These are phyloP conservation scores for Autographa gamma DNA, from an alignment of 2,888 invertebrate species.

Conservation along the genomic window DNA sequence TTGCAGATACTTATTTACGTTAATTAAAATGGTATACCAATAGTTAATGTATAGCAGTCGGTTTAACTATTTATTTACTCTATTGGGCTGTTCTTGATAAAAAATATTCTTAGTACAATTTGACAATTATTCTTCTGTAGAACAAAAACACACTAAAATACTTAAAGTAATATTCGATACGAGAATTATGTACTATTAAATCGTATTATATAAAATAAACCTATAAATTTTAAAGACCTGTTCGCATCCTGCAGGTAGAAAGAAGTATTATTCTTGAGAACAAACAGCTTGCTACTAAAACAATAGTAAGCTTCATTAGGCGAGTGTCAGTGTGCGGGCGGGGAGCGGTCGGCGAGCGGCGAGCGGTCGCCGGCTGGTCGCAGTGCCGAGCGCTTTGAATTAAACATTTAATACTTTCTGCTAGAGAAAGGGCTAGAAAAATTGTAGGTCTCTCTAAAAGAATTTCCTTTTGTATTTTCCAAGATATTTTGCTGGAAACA, in stretches of 20 bases:
- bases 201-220: not conserved
- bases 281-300: not conserved
- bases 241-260: not conserved
- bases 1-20: too few species aligned
- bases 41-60: too few species aligned
- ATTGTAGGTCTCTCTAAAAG: constrained; percentile 31
- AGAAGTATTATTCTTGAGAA: not conserved
- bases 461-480: constrained; percentile 27
- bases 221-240: not conserved
- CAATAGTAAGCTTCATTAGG: constrained; percentile 7
- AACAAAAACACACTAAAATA: too few species aligned
- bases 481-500: constrained; percentile 15
- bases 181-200: too few species aligned
- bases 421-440: constrained; percentile 34
- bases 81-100: too few species aligned
- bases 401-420: constrained; percentile 56
- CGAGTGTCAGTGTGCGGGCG: constrained; percentile 8
- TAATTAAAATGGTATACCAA: too few species aligned
- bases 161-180: too few species aligned
- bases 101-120: too few species aligned
- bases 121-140: too few species aligned
- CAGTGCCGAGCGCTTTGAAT: constrained; percentile 41
- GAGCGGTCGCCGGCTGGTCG: constrained; percentile 8
- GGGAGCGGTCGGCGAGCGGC: constrained; percentile 10
- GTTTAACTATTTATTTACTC: too few species aligned